Evolutionary conservation across 2,113 vertebrate genomes (phyloP), one percentile per base, ranked within the genome.

Genomic region (Geococcyx californianus): DNA sequence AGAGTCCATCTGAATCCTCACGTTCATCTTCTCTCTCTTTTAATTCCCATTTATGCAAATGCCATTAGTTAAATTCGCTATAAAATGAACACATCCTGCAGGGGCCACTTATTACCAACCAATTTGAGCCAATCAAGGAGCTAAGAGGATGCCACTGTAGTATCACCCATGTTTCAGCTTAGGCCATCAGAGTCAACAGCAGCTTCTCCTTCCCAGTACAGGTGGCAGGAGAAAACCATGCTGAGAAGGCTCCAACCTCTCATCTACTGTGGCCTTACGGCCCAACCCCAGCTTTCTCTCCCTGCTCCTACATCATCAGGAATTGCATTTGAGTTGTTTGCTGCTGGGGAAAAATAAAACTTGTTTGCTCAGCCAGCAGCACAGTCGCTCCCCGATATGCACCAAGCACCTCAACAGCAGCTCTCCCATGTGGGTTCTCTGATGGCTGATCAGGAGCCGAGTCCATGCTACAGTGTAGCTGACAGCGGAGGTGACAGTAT

Each of bases 341-440:
- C 20, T 15, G 20, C 34, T 36, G 16, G 8, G 31, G 38, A 51
- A 76, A 49, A 89, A 91, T 3, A 55, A 55, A 52, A 7, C 29
- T 31, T 1, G 0, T 47, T 33, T 56, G 44, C 54, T 89, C 68
- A 60, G 63, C 33, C 38, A 42, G 76, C 80, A 88, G 42, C 29
- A 0, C 16, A 6, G 38, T 26, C 3, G 0, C 34, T 19, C 58
- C 16, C 42, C n/a, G 13, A 5, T 38, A 19, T 7, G n/a, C 16
- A 1, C 38, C 6, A 14, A 54, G 42, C 55, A 25, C 9, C 70
- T 62, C 51, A n/a, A 12, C 45, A 59, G 70, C 44, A 58, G 55
- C 20, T 78, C 19, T 38, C 69, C 60, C 51, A 26, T 1, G 1
- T 70, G 74, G 69, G 33, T 87, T 72, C 62, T 52, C 91, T 34